Base-by-base conservation (phyloP, 2,888 invertebrate genomes). In the Melanargia galathea region DNA sequence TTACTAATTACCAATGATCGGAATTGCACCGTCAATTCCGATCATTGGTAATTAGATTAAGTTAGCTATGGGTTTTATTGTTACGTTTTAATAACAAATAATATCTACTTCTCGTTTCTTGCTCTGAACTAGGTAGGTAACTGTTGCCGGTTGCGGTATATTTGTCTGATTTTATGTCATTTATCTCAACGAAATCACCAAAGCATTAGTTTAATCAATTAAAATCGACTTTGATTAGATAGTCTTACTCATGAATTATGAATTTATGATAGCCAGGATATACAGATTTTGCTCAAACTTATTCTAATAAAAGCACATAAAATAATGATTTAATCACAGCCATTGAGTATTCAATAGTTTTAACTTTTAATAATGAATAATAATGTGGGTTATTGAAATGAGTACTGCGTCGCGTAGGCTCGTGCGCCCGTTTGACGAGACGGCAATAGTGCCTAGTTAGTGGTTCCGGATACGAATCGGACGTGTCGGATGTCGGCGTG, bases 401-500 rank as follows among this genome's bases (percentile, higher is more conserved):
- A 78, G 71, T 72, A 72, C 65, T 74, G 75, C 78, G 79, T 84
- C 81, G 84, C 81, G 77, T 82, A 85, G 82, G 84, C 83, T 81
- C 80, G 80, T 77, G 78, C 76, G 78, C 74, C 77, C 72, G 78
- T 83, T 83, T 81, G 82, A 82, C 73, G 78, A 75, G 76, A 79
- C 77, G 77, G 85, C 81, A 83, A 83, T 84, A 83, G 82, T 79
- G 80, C 81, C 85, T 85, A 86, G 87, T 88, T 89, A 90, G 88
- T 88, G 83, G 87, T 90, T 91, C 91, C 90, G 91, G 90, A 90
- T 90, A 90, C 87, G 86, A 80, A 87, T 87, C 86, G 90, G 87
- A 90, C 90, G 90, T 92, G 92, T 92, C 92, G 92, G 92, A 92
- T 92, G 90, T 92, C 91, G 87, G 85, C 84, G 87, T 92, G 92